These are phyloP conservation scores for Cepphus grylle DNA, from an alignment of 2,113 vertebrate genomes.

Conservation along the genomic window DNA sequence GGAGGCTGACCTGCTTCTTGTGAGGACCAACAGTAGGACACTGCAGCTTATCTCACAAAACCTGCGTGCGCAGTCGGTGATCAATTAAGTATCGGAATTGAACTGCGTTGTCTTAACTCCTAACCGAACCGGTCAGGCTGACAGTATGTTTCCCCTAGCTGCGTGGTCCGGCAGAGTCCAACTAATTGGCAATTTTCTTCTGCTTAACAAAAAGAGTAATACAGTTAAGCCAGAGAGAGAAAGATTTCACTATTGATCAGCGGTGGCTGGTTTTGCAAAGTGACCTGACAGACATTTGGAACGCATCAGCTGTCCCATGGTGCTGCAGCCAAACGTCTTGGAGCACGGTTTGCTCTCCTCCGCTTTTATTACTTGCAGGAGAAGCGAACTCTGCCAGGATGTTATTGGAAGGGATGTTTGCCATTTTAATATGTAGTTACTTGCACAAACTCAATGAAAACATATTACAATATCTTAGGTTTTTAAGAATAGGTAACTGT, in stretches of 20 bases:
- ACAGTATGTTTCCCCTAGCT: background rate
- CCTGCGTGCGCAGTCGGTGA: accelerated
- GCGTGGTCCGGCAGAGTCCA: background rate
- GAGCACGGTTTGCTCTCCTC: slow-evolving; percentile 11
- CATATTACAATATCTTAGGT: background rate
- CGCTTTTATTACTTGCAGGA: slow-evolving; percentile 49
- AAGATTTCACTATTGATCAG: slow-evolving; percentile 43
- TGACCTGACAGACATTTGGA: slow-evolving; percentile 47
- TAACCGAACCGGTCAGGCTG: background rate
- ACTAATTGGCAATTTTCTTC: slow-evolving; percentile 48
- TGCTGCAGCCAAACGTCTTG: background rate
- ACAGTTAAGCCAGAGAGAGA: background rate
- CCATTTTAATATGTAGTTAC: slow-evolving; percentile 42
- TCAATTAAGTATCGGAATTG: background rate
- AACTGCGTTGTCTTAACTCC: background rate
- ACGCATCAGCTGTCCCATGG: background rate
- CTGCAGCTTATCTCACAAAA: slow-evolving; percentile 6
- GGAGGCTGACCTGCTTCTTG: background rate
- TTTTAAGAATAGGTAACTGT: slow-evolving; percentile 6
- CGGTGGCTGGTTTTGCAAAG: background rate
- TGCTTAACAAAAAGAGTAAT: slow-evolving; percentile 42
- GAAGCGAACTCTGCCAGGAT: slow-evolving; percentile 9
- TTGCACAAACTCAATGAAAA: background rate
- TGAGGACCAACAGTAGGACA: background rate
- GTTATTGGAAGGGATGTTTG: slow-evolving; percentile 46